Conservation (phyloP, 2,113 vertebrate species). For the Corydoras sp. region DNA sequence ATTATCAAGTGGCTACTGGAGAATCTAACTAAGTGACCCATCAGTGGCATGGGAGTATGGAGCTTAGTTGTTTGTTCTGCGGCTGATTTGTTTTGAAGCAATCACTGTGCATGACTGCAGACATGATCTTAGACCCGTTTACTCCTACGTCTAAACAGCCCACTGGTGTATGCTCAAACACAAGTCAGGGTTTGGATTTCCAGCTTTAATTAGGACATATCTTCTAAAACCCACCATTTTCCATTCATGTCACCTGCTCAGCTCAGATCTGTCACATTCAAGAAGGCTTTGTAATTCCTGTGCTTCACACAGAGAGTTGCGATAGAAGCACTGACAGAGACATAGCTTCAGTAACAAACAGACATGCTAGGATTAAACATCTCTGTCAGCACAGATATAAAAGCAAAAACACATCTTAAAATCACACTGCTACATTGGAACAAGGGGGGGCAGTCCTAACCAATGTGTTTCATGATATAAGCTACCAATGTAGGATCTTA, state of each 20-base stretch:
- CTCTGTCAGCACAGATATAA: constrained; percentile 9
- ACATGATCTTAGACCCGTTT: constrained; percentile 33
- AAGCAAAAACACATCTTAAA: constrained; percentile 2
- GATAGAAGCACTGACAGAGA: not conserved
- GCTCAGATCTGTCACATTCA: constrained; percentile 22
- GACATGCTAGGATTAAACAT: constrained; percentile 17
- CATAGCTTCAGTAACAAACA: constrained; percentile 8
- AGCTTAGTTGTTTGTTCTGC: constrained; percentile 33
- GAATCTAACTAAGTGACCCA: constrained; percentile 12
- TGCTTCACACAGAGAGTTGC: not conserved
- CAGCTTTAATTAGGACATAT: constrained; percentile 27
- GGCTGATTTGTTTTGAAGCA: constrained; percentile 34
- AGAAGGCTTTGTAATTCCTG: not conserved
- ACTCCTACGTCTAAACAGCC: constrained; percentile 32
- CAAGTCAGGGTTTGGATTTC: constrained; percentile 15
- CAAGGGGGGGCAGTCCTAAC: not conserved
- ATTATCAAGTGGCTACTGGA: constrained; percentile 18
- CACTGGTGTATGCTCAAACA: constrained; percentile 11
- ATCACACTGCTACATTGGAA: not conserved
- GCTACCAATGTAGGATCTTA: too few relatives aligned
- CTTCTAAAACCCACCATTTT: constrained; percentile 16
- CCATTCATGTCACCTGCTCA: constrained; percentile 14
- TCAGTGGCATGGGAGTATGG: constrained; percentile 17
- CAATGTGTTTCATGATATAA: too few relatives aligned
- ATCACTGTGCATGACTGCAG: constrained; percentile 28